Percentiles rank a stretch among this genome's conserved stretches.
Evolutionary conservation across 2,797 vertebrate species (phyloP).

Genomic region (Chelon auratus): DNA sequence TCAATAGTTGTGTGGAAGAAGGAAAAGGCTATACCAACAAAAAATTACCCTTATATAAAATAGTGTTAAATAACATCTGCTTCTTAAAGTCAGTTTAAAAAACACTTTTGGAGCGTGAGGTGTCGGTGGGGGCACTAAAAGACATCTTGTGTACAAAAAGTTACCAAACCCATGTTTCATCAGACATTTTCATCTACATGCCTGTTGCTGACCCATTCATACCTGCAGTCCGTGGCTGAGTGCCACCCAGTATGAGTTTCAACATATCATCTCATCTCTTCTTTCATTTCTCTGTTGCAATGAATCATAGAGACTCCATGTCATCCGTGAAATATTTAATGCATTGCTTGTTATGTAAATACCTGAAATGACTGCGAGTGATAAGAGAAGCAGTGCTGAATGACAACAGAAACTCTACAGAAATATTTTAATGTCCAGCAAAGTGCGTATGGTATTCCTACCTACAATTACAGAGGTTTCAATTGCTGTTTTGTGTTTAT

Average conservation of each 20-base stretch:
- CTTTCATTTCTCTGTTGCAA: background rate
- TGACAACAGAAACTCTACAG: background rate
- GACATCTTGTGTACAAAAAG: background rate
- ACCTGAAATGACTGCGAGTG: constrained; percentile 4
- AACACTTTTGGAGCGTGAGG: background rate
- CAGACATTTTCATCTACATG: constrained; percentile 17
- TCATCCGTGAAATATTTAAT: background rate
- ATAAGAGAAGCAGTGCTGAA: background rate
- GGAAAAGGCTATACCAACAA: background rate
- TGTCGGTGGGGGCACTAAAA: too few species aligned
- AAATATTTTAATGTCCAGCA: background rate
- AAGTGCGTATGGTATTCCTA: background rate
- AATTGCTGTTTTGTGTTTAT: constrained; percentile 5
- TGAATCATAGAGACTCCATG: background rate
- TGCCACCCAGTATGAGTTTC: constrained; percentile 32
- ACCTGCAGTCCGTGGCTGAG: constrained; percentile 23
- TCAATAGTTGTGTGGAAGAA: too few species aligned
- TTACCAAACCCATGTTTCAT: constrained; percentile 12
- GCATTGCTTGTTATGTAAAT: constrained; percentile 8
- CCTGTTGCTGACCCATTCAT: constrained; percentile 19
- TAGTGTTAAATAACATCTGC: background rate
- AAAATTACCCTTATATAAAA: background rate
- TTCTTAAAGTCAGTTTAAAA: background rate
- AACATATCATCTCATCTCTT: background rate
- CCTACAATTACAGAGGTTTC: constrained; percentile 5